Base-by-base conservation (phyloP, 2,797 vertebrate genomes). In the Bufotes viridis region DNA sequence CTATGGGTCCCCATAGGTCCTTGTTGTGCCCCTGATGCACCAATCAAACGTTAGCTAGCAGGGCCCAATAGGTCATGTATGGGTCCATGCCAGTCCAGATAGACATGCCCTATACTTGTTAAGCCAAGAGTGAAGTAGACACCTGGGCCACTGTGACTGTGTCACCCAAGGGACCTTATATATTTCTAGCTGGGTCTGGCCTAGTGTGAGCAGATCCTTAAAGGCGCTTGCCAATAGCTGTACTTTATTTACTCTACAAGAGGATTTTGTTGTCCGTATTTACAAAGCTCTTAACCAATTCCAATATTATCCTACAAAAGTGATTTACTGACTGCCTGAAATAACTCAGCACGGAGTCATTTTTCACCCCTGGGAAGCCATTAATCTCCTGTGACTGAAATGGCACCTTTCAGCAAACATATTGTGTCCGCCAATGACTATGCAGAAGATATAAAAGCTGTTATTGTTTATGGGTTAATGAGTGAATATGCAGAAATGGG, bases 291-390 rank as follows among this genome's bases (percentile, higher is more conserved):
- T 75, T 75, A 84, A 80, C 17, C 65, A 57, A 10, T 53, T n/a
- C 65, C 24, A 55, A 83, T 55, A 57, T 75, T 74, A 55, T 61
- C 69, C 55, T 75, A 53, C 22, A 49, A 42, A 84, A 70, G 65
- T 74, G 29, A 74, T 74, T 42, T 24, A 60, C 67, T 58, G 34
- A 58, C 55, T 94, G 94, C 93, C 94, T 22, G 24, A 75, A 84
- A 84, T 49, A 84, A 61, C 57, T n/a, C 70, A 7, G 34, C 82
- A 10, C 18, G 6, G 29, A 60, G 34, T 84, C 26, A 75, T 84
- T 75, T 72, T 60, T 75, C 82, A 84, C 72, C 26, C 70, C 24
- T 24, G 29, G 70, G 82, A 84, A 84, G 70, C 82, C 55, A 84
- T 84, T 84, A 42, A 84, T 84, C 82, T 84, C 82, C 18, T 14